phyloP scores from a whole-genome alignment of 2,797 vertebrate species.

The Spatula clypeata region DNA sequence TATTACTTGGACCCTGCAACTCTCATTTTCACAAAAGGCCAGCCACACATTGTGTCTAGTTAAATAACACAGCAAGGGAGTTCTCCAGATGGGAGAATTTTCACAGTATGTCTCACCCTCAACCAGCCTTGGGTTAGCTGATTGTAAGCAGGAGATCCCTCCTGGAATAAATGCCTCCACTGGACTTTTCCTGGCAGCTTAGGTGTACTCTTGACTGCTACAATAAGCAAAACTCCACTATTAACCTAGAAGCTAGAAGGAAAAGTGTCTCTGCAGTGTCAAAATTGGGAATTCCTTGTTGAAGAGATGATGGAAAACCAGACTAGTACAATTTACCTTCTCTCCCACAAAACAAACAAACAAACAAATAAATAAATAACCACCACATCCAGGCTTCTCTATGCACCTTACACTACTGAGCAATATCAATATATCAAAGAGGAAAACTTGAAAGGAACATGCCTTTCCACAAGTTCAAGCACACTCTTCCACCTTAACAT shows the following conservation, averaged over 20 bases:
- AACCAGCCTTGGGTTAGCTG: background rate
- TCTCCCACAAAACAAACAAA: background rate
- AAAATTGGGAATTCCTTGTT: background rate
- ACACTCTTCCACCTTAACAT: background rate
- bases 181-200: background rate
- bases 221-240: background rate
- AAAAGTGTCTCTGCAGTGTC: background rate
- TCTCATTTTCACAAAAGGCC: background rate
- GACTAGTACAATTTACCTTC: background rate
- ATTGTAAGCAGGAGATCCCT: background rate
- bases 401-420: background rate
- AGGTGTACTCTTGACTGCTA: background rate
- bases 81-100: background rate
- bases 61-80: background rate
- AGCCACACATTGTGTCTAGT: fast-evolving
- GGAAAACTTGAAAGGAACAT: background rate
- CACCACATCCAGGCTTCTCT: background rate
- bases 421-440: background rate
- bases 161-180: fast-evolving
- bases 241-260: background rate
- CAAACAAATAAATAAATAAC: background rate
- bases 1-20: background rate
- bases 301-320: background rate
- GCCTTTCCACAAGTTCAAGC: background rate
- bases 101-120: background rate